These are phyloP conservation scores for Numenius arquata DNA, from an alignment of 2,113 vertebrate genomes.

Conservation along the genomic window DNA sequence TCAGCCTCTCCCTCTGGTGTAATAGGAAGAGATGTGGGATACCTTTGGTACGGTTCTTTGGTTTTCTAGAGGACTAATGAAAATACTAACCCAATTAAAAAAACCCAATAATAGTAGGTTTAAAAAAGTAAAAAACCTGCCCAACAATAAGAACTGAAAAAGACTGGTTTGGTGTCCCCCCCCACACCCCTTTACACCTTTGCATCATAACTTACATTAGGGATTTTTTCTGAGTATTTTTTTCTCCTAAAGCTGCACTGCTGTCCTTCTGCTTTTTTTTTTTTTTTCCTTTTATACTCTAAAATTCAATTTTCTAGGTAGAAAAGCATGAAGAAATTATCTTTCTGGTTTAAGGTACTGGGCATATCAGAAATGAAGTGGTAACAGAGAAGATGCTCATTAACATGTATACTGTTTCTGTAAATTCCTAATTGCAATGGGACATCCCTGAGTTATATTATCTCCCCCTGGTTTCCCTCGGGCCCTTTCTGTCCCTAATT, in stretches of 20 bases:
- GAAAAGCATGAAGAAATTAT: not conserved
- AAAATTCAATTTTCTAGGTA: not conserved
- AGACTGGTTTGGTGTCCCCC: not conserved
- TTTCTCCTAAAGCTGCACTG: not conserved
- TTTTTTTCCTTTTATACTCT: not conserved
- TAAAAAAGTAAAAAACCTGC: not conserved
- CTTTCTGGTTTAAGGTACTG: not conserved
- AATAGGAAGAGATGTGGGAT: not conserved
- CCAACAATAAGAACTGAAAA: not conserved
- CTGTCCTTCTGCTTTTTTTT: not conserved
- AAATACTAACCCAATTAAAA: not conserved
- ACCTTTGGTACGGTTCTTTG: not conserved
- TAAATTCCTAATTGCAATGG: conserved; percentile 8
- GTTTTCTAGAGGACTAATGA: not conserved
- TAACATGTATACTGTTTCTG: not conserved
- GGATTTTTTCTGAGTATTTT: not conserved
- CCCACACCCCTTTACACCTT: not conserved
- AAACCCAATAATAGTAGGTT: not conserved
- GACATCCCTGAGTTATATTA: not conserved
- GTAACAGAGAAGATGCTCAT: not conserved
- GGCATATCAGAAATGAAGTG: not conserved
- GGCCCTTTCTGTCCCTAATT: not conserved
- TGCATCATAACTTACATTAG: not conserved
- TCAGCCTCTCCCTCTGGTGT: not conserved
- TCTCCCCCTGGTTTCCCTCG: not conserved